phyloP scores from a whole-genome alignment of 2,113 vertebrate species.

The Pontoporia blainvillei region DNA sequence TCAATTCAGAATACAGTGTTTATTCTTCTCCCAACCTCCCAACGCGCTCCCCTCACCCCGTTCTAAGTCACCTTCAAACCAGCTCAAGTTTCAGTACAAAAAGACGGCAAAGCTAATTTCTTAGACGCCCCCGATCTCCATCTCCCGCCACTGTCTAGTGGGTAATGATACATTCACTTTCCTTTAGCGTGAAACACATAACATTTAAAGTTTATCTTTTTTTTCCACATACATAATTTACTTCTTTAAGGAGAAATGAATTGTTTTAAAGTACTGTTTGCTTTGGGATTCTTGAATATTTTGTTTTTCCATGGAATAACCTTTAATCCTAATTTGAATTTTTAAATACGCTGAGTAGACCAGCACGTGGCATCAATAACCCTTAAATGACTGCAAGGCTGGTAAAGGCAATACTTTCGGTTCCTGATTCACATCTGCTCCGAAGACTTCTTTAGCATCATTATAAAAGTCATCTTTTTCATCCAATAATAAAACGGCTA shows the following conservation, averaged over 20 bases:
- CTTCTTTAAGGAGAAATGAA: not conserved
- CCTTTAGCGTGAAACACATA: not conserved
- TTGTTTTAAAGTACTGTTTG: not conserved
- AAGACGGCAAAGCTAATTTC: not conserved
- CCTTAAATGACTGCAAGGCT: not conserved
- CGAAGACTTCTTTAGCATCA: not conserved
- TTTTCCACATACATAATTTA: not conserved
- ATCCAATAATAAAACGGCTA: not conserved
- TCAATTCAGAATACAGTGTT: conserved; percentile 50
- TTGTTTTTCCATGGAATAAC: not conserved
- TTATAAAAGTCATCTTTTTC: not conserved
- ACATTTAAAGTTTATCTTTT: not conserved
- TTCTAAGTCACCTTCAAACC: conserved; percentile 57
- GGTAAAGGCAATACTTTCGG: not conserved
- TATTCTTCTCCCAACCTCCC: not conserved
- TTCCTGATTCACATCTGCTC: not conserved
- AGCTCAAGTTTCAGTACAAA: not conserved
- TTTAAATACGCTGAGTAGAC: not conserved
- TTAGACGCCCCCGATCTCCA: not conserved
- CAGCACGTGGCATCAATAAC: conserved; percentile 4
- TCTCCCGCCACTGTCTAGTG: not conserved
- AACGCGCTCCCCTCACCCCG: not conserved
- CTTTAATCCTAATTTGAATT: conserved; percentile 23
- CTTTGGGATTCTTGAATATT: not conserved
- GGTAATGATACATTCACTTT: not conserved